phyloP scores from a whole-genome alignment of 2,113 vertebrate genomes.

The Pipa parva region DNA sequence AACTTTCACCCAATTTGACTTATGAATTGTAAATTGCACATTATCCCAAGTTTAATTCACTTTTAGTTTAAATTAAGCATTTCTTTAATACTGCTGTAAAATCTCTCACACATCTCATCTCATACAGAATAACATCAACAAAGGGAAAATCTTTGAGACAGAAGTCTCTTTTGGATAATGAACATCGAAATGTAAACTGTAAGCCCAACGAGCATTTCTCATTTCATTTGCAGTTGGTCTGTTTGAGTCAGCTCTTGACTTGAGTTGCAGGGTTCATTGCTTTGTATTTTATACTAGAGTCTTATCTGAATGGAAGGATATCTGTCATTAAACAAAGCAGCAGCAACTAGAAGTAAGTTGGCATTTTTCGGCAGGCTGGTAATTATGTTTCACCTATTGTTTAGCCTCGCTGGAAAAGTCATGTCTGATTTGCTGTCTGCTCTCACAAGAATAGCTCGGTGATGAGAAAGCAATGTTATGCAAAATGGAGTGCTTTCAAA shows the following conservation, averaged over 20 bases:
- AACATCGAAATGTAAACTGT: background rate
- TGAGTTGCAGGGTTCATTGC: constrained; percentile 2
- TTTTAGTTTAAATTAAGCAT: too few species aligned
- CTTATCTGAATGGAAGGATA: background rate
- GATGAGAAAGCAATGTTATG: background rate
- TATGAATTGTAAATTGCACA: too few species aligned
- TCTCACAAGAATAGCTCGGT: background rate
- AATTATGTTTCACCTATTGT: background rate
- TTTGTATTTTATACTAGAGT: background rate
- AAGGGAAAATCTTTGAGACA: too few species aligned
- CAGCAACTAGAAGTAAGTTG: background rate
- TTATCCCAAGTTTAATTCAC: too few species aligned
- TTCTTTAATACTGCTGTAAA: too few species aligned
- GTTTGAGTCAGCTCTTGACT: constrained; percentile 3
- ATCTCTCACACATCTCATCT: too few species aligned
- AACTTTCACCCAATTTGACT: too few species aligned
- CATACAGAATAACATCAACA: too few species aligned
- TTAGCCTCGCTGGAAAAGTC: background rate
- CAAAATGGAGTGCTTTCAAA: background rate
- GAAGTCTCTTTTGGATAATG: background rate
- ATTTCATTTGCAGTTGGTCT: background rate
- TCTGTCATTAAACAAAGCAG: background rate
- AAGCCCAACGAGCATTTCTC: background rate
- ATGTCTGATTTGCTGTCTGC: background rate
- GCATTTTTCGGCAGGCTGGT: background rate